phyloP scores from a whole-genome alignment of 2,888 invertebrate genomes.

The Ceramica pisi region DNA sequence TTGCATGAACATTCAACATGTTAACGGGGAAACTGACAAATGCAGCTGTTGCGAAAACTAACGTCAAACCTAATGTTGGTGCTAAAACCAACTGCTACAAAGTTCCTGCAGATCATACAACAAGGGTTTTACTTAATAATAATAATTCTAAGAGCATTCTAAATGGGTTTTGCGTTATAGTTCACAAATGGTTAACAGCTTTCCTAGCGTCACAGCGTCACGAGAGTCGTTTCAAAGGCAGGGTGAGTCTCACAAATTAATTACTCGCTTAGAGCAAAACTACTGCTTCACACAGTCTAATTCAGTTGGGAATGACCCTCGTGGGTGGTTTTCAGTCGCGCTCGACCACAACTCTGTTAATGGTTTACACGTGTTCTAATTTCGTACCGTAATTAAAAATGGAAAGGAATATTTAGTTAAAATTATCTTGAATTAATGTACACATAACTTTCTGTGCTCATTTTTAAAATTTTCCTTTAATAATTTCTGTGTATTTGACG shows the following conservation, averaged over 20 bases:
- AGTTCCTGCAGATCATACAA: constrained; percentile 14
- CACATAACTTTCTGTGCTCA: background rate
- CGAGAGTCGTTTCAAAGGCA: constrained; percentile 74
- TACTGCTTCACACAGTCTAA: constrained; percentile 73
- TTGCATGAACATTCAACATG: constrained; percentile 42
- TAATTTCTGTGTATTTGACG: background rate
- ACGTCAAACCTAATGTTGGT: constrained; percentile 32
- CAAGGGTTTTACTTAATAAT: constrained; percentile 23
- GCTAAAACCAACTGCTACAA: constrained; percentile 34
- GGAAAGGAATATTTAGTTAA: constrained; percentile 25
- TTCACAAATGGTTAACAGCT: constrained; percentile 76
- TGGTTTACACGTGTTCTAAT: constrained; percentile 53
- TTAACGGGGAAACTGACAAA: constrained; percentile 40
- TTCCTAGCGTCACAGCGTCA: constrained; percentile 46
- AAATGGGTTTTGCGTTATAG: constrained; percentile 66
- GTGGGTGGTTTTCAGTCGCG: constrained; percentile 53
- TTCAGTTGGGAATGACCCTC: constrained; percentile 72
- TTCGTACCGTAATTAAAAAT: constrained; percentile 38
- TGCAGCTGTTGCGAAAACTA: constrained; percentile 47
- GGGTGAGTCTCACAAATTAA: constrained; percentile 79
- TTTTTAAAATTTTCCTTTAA: background rate
- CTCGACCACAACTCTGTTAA: constrained; percentile 63
- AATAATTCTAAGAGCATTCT: constrained; percentile 41
- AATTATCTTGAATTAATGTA: background rate
- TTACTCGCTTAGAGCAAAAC: constrained; percentile 78